Evolutionary conservation across 2,888 invertebrate genomes (phyloP).

Genomic region (Cloeon dipterum): DNA sequence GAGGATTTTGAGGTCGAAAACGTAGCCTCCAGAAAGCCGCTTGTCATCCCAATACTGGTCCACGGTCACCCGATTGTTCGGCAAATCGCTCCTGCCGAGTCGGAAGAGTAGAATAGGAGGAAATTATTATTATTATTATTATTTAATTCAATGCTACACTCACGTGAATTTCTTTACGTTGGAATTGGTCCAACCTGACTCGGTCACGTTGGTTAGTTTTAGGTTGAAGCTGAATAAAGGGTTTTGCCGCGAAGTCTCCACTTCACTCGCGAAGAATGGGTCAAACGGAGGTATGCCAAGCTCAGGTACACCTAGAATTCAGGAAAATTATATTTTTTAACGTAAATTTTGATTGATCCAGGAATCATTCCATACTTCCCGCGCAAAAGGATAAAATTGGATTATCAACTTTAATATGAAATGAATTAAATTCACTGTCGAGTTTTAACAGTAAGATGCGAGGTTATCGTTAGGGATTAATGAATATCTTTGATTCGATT

Average conservation of each 20-base stretch:
- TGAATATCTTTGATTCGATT: no score
- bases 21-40: slow-evolving; percentile 40
- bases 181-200: slow-evolving; percentile 52
- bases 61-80: slow-evolving; percentile 39
- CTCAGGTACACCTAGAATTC: slow-evolving; percentile 41
- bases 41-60: slow-evolving; percentile 70
- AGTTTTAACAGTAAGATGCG: no score
- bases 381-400: no score
- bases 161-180: slow-evolving; percentile 53
- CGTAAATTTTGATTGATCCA: no score
- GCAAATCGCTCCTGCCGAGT: slow-evolving; percentile 33
- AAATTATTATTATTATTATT: slow-evolving; percentile 3
- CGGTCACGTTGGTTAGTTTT: slow-evolving; percentile 45
- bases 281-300: slow-evolving; percentile 52
- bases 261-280: slow-evolving; percentile 46
- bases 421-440: no score
- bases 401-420: no score
- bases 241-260: slow-evolving; percentile 35
- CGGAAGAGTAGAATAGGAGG: slow-evolving; percentile 2
- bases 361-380: no score
- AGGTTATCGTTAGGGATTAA: no score
- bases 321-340: no score
- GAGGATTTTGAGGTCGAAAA: slow-evolving; percentile 34
- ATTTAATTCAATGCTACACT: not conserved
- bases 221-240: slow-evolving; percentile 42